Conservation (phyloP, 2,113 vertebrate genomes). For the Grus americana region DNA sequence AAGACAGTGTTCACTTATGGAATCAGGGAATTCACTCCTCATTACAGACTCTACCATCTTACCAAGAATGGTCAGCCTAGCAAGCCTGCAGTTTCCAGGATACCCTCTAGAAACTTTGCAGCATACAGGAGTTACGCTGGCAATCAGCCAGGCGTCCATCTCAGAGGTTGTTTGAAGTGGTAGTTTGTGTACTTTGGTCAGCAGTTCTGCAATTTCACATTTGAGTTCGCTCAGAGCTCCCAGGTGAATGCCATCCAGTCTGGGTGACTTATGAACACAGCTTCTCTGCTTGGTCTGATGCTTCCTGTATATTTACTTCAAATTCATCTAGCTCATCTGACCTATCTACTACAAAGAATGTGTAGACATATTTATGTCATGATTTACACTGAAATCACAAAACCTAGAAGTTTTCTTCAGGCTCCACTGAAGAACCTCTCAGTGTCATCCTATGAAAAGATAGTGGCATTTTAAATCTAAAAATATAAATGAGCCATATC, state of each 20-base stretch:
- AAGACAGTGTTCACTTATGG: not conserved
- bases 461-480: constrained; percentile 2
- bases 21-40: not conserved
- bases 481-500: not conserved
- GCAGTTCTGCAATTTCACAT: constrained; percentile 42
- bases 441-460: not conserved
- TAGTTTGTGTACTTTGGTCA: not conserved
- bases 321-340: not conserved
- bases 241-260: not conserved
- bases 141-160: not conserved
- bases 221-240: not conserved
- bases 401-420: constrained; percentile 4
- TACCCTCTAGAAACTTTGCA: not conserved
- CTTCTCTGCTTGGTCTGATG: constrained; percentile 10
- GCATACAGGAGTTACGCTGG: not conserved
- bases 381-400: constrained; percentile 28
- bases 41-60: not conserved
- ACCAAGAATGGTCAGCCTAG: not conserved
- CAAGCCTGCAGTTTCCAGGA: not conserved
- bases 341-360: not conserved
- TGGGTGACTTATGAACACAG: constrained; percentile 35
- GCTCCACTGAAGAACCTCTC: not conserved
- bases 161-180: not conserved
- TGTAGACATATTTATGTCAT: constrained; percentile 23
- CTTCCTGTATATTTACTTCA: constrained; percentile 35